Evolutionary conservation across 2,888 invertebrate species (phyloP).

Genomic region (Rotaria magnacalcarata): DNA sequence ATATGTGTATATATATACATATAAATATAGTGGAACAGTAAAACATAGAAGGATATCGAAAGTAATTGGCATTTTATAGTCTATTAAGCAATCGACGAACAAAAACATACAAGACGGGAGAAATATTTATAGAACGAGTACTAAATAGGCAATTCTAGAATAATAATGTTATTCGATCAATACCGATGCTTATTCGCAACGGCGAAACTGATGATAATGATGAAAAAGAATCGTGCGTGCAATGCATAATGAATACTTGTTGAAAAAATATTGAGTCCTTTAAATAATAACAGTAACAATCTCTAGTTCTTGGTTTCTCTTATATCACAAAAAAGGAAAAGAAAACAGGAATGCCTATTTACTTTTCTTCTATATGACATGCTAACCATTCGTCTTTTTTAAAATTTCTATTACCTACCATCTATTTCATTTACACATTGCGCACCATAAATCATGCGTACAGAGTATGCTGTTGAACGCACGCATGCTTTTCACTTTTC

Average conservation of each 20-base stretch:
- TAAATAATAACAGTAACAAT: neutral
- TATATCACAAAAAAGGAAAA: neutral
- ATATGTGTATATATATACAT: neutral
- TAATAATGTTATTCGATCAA: slow-evolving; percentile 18
- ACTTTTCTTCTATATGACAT: neutral
- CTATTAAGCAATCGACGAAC: neutral
- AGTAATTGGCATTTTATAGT: slow-evolving; percentile 36
- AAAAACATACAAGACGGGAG: neutral
- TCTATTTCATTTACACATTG: neutral
- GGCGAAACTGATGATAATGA: neutral
- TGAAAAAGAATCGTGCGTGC: neutral
- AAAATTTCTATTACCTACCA: neutral
- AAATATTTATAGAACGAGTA: neutral
- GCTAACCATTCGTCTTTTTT: neutral
- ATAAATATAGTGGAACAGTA: neutral
- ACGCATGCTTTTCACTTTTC: neutral
- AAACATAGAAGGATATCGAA: neutral
- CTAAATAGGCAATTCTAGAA: neutral
- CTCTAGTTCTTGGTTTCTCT: neutral
- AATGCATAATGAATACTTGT: neutral
- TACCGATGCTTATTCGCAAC: neutral
- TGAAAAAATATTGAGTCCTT: neutral
- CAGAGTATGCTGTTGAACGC: neutral
- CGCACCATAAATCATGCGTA: neutral
- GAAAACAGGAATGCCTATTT: neutral